Evolutionary conservation across 2,797 vertebrate species (phyloP), one percentile per base, ranked within the genome.

Genomic region (Melanotaenia maccullochi): DNA sequence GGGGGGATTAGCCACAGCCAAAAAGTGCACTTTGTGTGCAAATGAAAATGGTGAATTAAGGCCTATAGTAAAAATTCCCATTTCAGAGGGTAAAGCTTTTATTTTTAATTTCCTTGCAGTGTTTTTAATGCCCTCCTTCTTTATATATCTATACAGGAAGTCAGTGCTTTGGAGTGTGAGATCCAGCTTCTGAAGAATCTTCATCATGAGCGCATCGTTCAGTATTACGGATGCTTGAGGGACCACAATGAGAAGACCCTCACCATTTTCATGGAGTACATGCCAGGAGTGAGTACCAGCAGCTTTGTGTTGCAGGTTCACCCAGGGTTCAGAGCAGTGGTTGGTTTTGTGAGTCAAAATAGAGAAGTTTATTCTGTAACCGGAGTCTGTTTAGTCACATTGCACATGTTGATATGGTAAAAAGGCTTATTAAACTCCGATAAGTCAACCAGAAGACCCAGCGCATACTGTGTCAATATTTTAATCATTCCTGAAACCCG

Each of bases 241-340:
- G 97, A 99, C 83, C 96, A 94, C 72, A 95, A 94, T 0, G 97
- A 99, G 92, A 98, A 96, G 91, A 99, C 96, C 2, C 95, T 99
- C 79, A 97, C 97, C 54, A 99, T 99, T 88, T 99, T 99, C 87
- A 99, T 99, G 98, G 98, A 99, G 93, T 99, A 97, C 92, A 99
- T 99, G 98, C 98, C 98, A 0, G 97, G 97, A 94, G 97, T 98
- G 87, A 89, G 85, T 85, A 47, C 18, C 16, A 32, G 30, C 61
- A 22, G 7, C n/a, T 20, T 9, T 24, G n/a, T 14, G 3, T 59
- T 33, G 9, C 44, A 47, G 24, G 56, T 70, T 56, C 44, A 32
- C 16, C 1, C 28, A 30, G 30, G 28, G 3, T 47, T 3, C 28
- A 47, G 25, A 68, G 11, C 35, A 58, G 13, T 33, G 24, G 3